These are phyloP conservation scores for Poeciliopsis prolifica DNA, from an alignment of 2,113 vertebrate species.

Conservation along the genomic window DNA sequence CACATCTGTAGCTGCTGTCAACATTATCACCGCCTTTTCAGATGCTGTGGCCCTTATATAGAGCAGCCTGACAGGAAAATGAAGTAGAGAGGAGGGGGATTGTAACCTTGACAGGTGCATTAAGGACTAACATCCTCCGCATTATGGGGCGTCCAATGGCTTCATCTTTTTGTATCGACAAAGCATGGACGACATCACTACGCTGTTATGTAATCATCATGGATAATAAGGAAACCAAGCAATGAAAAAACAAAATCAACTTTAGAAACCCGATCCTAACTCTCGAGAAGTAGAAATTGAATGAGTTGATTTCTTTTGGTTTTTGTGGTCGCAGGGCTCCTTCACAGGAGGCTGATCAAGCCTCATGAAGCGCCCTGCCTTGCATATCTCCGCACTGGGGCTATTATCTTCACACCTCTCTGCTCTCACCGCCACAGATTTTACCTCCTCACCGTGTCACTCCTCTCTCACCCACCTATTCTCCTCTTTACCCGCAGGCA, in stretches of 20 bases:
- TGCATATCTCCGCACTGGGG: conserved; percentile 73
- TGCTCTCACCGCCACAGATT: conserved; percentile 58
- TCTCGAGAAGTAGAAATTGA: conserved; percentile 29
- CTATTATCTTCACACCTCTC: conserved; percentile 79
- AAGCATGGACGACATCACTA: neutral
- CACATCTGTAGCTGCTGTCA: neutral
- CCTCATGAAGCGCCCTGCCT: conserved; percentile 63
- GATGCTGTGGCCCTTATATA: neutral
- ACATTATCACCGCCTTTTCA: neutral
- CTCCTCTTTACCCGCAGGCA: conserved; percentile 37
- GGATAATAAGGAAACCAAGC: neutral
- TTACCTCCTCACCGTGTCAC: conserved; percentile 50
- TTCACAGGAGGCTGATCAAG: conserved; percentile 72
- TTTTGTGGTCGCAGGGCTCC: conserved; percentile 64
- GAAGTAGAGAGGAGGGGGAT: neutral
- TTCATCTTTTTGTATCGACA: too few relatives aligned
- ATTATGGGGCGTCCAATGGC: too few relatives aligned
- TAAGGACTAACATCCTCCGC: neutral
- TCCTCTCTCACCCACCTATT: conserved; percentile 39
- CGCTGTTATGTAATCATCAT: neutral
- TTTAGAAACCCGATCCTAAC: neutral
- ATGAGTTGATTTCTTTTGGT: conserved; percentile 51
- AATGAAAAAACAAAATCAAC: neutral
- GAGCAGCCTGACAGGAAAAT: neutral
- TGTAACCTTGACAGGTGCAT: neutral